phyloP scores from a whole-genome alignment of 2,888 invertebrate species.

The Sphaerophoria rueppellii region DNA sequence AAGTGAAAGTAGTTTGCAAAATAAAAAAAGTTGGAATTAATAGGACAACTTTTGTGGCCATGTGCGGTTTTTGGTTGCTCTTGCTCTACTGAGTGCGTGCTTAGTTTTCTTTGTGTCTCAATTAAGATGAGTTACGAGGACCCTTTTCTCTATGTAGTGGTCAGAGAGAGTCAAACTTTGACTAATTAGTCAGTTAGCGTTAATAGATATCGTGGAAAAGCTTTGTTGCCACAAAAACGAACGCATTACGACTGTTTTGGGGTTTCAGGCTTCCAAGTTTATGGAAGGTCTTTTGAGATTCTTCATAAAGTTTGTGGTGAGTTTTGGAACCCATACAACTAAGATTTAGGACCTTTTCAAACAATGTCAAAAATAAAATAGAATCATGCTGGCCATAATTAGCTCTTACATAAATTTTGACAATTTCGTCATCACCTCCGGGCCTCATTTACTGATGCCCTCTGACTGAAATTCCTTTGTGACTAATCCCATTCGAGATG shows the following conservation, averaged over 20 bases:
- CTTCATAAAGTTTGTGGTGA: no score
- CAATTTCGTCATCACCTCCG: conserved; percentile 42
- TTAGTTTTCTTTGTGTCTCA: conserved; percentile 26
- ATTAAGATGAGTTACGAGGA: conserved; percentile 14
- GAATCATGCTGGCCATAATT: conserved; percentile 49
- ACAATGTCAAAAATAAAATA: not conserved
- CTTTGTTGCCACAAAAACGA: conserved; percentile 26
- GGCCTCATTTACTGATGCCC: conserved; percentile 11
- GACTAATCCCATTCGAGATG: conserved; percentile 67
- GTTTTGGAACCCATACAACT: no score
- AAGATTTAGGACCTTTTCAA: no score
- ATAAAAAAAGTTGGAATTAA: conserved; percentile 50
- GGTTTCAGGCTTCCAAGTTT: conserved; percentile 1
- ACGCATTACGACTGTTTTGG: conserved; percentile 22
- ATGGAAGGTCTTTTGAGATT: not conserved
- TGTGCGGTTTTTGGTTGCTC: conserved; percentile 58
- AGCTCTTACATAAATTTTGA: conserved; percentile 24
- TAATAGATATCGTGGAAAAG: conserved; percentile 50
- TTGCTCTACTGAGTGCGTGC: conserved; percentile 11
- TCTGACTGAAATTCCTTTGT: conserved; percentile 19
- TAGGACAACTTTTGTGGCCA: conserved; percentile 63
- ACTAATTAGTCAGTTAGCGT: conserved; percentile 60
- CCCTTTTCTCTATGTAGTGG: conserved; percentile 32
- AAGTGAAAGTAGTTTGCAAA: not conserved
- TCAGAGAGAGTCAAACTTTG: conserved; percentile 45